phyloP scores from a whole-genome alignment of 2,797 vertebrate genomes.

The Alosa sapidissima region DNA sequence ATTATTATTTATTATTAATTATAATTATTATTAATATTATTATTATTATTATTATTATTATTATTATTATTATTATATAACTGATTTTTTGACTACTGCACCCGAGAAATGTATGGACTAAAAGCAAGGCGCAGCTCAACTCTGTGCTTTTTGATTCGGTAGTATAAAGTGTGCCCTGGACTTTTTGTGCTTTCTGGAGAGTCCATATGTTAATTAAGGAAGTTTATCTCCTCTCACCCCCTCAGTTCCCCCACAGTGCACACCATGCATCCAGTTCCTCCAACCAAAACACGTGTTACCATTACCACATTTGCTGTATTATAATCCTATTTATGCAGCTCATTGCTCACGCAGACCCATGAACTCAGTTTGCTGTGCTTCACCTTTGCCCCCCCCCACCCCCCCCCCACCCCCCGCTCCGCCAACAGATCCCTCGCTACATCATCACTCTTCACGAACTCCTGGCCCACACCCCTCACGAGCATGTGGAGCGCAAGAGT shows the following conservation, averaged over 20 bases:
- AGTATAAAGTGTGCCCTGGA: neutral
- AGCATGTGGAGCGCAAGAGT: conserved; percentile 96
- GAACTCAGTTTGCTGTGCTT: neutral
- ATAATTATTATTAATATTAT: too few species aligned
- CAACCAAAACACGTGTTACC: neutral
- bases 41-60: too few species aligned
- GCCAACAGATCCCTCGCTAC: conserved; percentile 91
- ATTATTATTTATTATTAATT: too few species aligned
- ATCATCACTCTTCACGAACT: conserved; percentile 98
- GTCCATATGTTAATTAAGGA: neutral
- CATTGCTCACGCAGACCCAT: neutral
- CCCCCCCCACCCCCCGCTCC: neutral
- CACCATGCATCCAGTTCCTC: neutral
- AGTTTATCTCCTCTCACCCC: neutral
- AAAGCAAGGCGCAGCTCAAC: too few species aligned
- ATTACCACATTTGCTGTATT: neutral
- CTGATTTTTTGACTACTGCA: too few species aligned
- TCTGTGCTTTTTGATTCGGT: neutral
- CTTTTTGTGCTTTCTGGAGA: neutral
- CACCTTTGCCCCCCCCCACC: neutral
- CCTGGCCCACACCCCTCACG: conserved; percentile 94
- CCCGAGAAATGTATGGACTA: too few species aligned
- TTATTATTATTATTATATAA: too few species aligned
- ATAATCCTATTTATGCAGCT: neutral
- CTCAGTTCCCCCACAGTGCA: neutral